Conservation (phyloP, 1,140 invertebrate genomes). For the Eupeodes corollae region DNA sequence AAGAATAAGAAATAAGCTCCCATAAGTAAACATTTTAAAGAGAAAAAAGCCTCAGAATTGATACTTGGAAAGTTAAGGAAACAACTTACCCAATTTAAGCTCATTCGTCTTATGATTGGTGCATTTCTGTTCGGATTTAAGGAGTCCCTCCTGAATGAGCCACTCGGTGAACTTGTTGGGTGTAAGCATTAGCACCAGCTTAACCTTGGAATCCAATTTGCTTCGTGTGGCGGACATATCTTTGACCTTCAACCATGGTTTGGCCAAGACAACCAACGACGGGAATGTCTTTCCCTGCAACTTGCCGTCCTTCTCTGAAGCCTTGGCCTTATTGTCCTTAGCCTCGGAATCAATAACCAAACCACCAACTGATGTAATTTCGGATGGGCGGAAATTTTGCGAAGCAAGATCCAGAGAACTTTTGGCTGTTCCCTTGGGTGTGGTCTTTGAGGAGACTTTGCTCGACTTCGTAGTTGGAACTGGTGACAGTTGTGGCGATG, state of each 20-base stretch:
- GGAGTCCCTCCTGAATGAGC: constrained; percentile 71
- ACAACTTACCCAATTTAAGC: constrained; percentile 53
- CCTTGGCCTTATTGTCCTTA: constrained; percentile 49
- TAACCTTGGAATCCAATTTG: constrained; percentile 59
- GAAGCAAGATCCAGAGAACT: constrained; percentile 7
- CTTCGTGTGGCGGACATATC: constrained; percentile 46
- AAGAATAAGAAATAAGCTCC: background rate
- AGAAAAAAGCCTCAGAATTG: background rate
- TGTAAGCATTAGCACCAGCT: constrained; percentile 62
- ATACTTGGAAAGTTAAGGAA: background rate
- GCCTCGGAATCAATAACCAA: constrained; percentile 41
- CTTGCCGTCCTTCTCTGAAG: constrained; percentile 48
- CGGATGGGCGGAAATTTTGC: constrained; percentile 45
- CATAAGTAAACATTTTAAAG: background rate
- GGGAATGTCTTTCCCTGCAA: constrained; percentile 73
- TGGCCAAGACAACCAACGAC: constrained; percentile 66
- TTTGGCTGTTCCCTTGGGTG: background rate
- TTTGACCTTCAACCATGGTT: constrained; percentile 59
- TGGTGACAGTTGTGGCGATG: background rate
- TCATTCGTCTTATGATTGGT: constrained; percentile 50
- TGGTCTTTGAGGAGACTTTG: background rate
- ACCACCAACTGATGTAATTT: constrained; percentile 55
- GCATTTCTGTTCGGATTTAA: constrained; percentile 67
- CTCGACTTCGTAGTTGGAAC: background rate
- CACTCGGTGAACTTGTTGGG: constrained; percentile 77